Conservation (phyloP, 2,888 invertebrate species). For the Meganola albula region DNA sequence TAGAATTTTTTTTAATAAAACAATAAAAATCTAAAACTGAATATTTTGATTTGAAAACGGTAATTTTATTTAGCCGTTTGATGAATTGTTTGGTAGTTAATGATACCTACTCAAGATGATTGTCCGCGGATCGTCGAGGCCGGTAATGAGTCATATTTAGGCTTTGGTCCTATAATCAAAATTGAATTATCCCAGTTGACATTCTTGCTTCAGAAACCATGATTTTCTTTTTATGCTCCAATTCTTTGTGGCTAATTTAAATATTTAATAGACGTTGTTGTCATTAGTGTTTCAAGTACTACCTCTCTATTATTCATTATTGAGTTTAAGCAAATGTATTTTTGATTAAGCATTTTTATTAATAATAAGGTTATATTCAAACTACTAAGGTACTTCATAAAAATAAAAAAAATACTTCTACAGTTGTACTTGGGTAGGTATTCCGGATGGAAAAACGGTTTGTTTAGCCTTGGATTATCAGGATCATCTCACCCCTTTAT, state of each 20-base stretch:
- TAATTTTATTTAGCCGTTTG: conserved; percentile 62
- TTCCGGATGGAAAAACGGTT: no score
- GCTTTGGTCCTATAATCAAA: conserved; percentile 76
- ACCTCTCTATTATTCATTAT: no score
- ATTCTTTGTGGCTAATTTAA: conserved; percentile 62
- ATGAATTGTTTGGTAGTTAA: conserved; percentile 66
- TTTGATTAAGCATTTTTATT: no score
- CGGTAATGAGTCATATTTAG: conserved; percentile 70
- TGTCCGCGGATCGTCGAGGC: conserved; percentile 69
- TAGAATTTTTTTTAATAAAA: conserved; percentile 37
- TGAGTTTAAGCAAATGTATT: no score
- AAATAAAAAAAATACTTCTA: no score
- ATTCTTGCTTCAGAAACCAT: conserved; percentile 61
- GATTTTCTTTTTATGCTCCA: conserved; percentile 74
- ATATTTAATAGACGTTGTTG: conserved; percentile 53
- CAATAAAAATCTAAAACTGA: conserved; percentile 57
- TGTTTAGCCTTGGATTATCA: no score
- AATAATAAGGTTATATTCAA: no score
- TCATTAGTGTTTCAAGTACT: conserved; percentile 11
- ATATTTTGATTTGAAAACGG: conserved; percentile 65
- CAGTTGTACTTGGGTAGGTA: no score
- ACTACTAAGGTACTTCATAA: no score
- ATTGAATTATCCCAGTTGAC: conserved; percentile 75
- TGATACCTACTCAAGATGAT: conserved; percentile 72
- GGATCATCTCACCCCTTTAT: no score